A percentile compares a stretch with the other conserved stretches of the same genome.
These are phyloP conservation scores for Oenanthe melanoleuca DNA, from an alignment of 2,113 vertebrate genomes.

Conservation along the genomic window DNA sequence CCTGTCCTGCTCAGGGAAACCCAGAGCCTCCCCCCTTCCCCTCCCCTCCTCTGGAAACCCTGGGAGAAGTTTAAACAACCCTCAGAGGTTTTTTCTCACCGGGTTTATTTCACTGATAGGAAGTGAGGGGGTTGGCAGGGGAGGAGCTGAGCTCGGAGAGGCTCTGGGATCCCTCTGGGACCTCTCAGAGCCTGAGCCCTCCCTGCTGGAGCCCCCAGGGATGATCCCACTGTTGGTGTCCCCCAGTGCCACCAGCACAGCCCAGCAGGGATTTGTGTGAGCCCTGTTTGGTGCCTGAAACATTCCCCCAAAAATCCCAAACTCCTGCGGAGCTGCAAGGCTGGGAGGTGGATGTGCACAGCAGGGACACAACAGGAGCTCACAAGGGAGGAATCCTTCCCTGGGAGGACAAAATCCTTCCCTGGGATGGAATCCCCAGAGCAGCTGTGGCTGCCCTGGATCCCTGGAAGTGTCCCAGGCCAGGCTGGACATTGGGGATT, in stretches of 20 bases:
- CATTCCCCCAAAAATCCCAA: neutral
- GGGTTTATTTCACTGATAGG: conserved; percentile 13
- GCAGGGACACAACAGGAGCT: rapidly evolving
- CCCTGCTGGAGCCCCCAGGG: rapidly evolving
- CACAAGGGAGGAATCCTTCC: neutral
- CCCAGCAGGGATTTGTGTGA: rapidly evolving
- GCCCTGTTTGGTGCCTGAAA: rapidly evolving
- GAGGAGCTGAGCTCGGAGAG: neutral
- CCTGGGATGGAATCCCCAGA: neutral
- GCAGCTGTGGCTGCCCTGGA: neutral
- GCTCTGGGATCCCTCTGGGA: neutral
- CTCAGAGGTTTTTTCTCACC: neutral
- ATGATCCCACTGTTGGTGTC: rapidly evolving
- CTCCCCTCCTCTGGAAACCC: conserved; percentile 51
- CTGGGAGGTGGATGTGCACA: neutral
- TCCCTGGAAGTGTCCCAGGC: neutral
- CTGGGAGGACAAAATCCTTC: neutral
- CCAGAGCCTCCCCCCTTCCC: conserved; percentile 22
- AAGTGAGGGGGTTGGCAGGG: neutral
- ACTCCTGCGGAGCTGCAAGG: neutral
- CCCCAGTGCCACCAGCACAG: neutral
- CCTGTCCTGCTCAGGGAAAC: conserved; percentile 28
- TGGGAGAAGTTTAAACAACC: conserved; percentile 48
- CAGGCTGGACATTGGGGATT: no score
- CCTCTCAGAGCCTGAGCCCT: neutral